Percentiles rank a stretch among this genome's conserved stretches.
Evolutionary conservation across 2,888 invertebrate genomes (phyloP).

Genomic region (Embidobia sp.): DNA sequence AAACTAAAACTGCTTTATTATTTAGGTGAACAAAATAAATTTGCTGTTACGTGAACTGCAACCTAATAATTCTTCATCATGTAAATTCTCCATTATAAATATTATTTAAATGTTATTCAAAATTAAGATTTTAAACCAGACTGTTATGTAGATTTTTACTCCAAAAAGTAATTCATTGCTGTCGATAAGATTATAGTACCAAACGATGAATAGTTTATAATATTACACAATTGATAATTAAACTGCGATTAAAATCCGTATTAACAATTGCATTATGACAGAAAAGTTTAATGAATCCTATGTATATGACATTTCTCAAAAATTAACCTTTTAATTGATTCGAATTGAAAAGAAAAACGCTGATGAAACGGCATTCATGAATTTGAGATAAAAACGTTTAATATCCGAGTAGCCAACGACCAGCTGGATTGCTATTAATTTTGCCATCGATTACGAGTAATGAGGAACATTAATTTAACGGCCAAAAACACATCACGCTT

Average conservation of each 20-base stretch:
- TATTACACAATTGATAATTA: no score
- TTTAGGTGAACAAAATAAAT: no score
- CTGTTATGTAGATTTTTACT: no score
- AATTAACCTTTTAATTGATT: slow-evolving; percentile 1
- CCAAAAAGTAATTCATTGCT: no score
- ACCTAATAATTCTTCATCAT: no score
- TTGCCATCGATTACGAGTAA: slow-evolving; percentile 8
- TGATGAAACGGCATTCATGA: slow-evolving; percentile 4
- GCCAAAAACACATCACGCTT: neutral
- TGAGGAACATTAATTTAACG: slow-evolving; percentile 4
- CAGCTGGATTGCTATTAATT: slow-evolving; percentile 9
- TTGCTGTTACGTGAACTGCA: no score
- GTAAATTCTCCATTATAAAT: no score
- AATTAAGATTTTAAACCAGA: no score
- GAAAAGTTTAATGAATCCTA: neutral
- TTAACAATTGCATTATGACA: neutral
- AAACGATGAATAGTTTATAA: no score
- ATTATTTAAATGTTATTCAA: no score
- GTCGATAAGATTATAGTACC: no score
- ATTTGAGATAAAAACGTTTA: slow-evolving; percentile 2
- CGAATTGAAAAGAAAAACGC: neutral
- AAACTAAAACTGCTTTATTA: no score
- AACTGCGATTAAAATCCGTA: neutral
- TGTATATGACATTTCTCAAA: neutral
- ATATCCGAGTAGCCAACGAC: neutral